phyloP scores from a whole-genome alignment of 2,888 invertebrate species.

The Platycheirus rosarum region DNA sequence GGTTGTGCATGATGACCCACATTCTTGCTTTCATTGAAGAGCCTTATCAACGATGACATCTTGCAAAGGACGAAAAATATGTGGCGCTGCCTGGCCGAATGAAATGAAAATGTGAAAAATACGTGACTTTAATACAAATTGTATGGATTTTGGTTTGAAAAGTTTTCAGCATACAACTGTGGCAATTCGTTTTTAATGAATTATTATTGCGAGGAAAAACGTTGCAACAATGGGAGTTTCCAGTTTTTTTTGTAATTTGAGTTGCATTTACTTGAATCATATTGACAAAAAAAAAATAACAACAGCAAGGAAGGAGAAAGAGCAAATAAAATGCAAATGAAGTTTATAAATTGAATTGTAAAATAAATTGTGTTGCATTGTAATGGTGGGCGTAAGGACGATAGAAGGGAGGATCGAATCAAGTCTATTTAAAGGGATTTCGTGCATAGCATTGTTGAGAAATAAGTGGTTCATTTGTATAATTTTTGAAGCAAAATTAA shows the following conservation, averaged over 20 bases:
- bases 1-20: constrained; percentile 67
- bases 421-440: no score
- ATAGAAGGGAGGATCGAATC: no score
- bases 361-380: no score
- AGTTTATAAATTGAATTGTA: no score
- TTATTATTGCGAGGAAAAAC: constrained; percentile 53
- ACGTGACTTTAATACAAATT: constrained; percentile 64
- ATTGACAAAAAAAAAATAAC: not conserved
- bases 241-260: constrained; percentile 5
- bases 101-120: constrained; percentile 60
- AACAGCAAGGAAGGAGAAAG: not conserved
- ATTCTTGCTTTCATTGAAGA: constrained; percentile 34
- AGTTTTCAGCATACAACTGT: not conserved
- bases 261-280: constrained; percentile 1
- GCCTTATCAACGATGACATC: constrained; percentile 63
- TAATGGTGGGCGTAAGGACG: no score
- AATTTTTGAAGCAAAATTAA: not conserved
- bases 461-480: no score
- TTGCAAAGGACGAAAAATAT: constrained; percentile 31
- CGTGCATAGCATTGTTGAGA: no score
- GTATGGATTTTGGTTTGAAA: constrained; percentile 37
- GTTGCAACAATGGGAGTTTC: constrained; percentile 10
- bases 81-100: constrained; percentile 32
- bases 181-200: constrained; percentile 10
- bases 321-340: no score